These are phyloP conservation scores for Odontomachus brunneus DNA, from an alignment of 1,140 invertebrate genomes.

Conservation along the genomic window DNA sequence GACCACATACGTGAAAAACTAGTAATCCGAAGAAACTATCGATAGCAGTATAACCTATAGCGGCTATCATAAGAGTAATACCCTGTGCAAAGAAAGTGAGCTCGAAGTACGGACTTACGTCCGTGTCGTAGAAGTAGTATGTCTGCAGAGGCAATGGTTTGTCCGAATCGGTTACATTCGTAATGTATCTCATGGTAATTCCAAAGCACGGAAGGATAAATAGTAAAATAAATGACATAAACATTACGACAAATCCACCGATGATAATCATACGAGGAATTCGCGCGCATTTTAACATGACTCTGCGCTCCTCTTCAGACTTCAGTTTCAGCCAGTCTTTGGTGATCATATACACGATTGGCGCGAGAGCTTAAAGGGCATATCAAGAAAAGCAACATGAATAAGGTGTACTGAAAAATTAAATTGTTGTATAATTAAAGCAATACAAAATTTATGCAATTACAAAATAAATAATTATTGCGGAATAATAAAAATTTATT, in stretches of 20 bases:
- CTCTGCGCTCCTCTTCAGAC: not conserved
- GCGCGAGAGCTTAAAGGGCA: conserved; percentile 25
- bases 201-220: conserved; percentile 33
- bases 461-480: too few species aligned
- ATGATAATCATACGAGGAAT: conserved; percentile 15
- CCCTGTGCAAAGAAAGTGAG: conserved; percentile 22
- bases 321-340: conserved; percentile 48
- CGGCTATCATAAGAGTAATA: not conserved
- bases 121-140: conserved; percentile 38
- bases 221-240: not conserved
- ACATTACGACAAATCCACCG: not conserved
- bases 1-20: conserved; percentile 37
- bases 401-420: not conserved
- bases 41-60: conserved; percentile 34
- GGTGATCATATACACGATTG: conserved; percentile 37
- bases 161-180: conserved; percentile 4
- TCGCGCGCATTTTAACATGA: conserved; percentile 30
- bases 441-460: not conserved
- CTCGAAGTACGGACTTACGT: conserved; percentile 40
- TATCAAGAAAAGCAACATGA: conserved; percentile 8
- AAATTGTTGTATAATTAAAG: not conserved
- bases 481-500: too few species aligned
- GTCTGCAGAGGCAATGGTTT: conserved; percentile 43
- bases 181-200: conserved; percentile 14
- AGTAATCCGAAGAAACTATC: conserved; percentile 48